Evolutionary conservation across 2,888 invertebrate genomes (phyloP).

Genomic region (Gisinianus flammeolus): DNA sequence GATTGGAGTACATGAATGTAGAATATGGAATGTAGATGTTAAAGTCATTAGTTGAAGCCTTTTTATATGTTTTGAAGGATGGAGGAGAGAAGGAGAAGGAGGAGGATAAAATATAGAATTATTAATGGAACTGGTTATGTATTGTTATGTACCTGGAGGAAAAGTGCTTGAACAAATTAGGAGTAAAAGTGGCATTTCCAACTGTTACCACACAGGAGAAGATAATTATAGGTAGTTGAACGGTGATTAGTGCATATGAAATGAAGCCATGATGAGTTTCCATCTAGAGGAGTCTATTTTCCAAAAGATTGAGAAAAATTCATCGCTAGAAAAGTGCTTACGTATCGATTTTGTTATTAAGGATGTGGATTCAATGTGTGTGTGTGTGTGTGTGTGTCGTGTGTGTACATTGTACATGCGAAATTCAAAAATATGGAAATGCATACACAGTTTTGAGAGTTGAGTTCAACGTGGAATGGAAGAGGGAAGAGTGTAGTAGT

Average conservation of each 20-base stretch:
- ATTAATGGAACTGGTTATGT: background rate
- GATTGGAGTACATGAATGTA: background rate
- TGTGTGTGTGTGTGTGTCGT: background rate
- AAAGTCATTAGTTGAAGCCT: background rate
- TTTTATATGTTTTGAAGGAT: background rate
- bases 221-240: constrained; percentile 53
- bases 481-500: background rate
- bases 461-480: background rate
- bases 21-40: background rate
- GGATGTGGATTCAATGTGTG: constrained; percentile 37
- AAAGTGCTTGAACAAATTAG: constrained; percentile 24
- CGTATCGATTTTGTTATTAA: constrained; percentile 59
- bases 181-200: constrained; percentile 42
- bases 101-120: background rate
- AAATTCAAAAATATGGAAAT: background rate
- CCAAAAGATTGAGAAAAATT: constrained; percentile 47
- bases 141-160: constrained; percentile 9
- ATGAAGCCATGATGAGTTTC: constrained; percentile 41
- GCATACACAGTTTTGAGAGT: no score
- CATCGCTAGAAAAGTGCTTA: constrained; percentile 41
- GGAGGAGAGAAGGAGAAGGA: background rate
- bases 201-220: constrained; percentile 46
- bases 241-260: constrained; percentile 47
- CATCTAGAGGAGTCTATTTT: constrained; percentile 23
- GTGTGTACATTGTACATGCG: background rate